phyloP scores from a whole-genome alignment of 2,888 invertebrate species.

The Laothoe populi region DNA sequence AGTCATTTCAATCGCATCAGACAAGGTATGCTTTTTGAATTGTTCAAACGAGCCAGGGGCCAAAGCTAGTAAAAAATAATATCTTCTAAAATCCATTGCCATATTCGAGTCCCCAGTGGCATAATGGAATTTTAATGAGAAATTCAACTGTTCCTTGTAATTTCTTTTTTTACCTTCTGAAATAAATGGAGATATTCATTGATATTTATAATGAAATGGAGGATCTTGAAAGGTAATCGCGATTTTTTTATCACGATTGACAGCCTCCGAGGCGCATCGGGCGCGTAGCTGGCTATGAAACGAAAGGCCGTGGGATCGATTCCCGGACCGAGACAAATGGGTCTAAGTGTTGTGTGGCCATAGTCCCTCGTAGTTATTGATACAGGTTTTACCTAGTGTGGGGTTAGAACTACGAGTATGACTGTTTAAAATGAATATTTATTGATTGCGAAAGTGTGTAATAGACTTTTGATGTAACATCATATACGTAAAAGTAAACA shows the following conservation, averaged over 20 bases:
- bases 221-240: constrained; percentile 51
- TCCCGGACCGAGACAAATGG: too few species aligned
- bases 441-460: too few species aligned
- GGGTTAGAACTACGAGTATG: too few species aligned
- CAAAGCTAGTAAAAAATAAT: constrained; percentile 45
- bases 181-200: constrained; percentile 68
- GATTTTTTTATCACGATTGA: constrained; percentile 61
- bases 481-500: too few species aligned
- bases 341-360: too few species aligned
- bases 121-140: constrained; percentile 80
- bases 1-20: not conserved
- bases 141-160: constrained; percentile 66
- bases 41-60: constrained; percentile 10
- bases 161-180: constrained; percentile 55
- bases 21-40: constrained; percentile 1
- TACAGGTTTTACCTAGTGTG: too few species aligned
- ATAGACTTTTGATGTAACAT: too few species aligned
- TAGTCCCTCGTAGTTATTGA: too few species aligned
- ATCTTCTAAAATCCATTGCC: constrained; percentile 56
- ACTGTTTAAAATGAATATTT: too few species aligned
- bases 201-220: constrained; percentile 60
- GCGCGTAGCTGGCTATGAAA: too few species aligned
- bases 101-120: constrained; percentile 56
- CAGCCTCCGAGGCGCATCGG: too few species aligned
- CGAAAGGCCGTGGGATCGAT: too few species aligned